These are phyloP conservation scores for Suillia variegata DNA, from an alignment of 2,888 invertebrate species.

Conservation along the genomic window DNA sequence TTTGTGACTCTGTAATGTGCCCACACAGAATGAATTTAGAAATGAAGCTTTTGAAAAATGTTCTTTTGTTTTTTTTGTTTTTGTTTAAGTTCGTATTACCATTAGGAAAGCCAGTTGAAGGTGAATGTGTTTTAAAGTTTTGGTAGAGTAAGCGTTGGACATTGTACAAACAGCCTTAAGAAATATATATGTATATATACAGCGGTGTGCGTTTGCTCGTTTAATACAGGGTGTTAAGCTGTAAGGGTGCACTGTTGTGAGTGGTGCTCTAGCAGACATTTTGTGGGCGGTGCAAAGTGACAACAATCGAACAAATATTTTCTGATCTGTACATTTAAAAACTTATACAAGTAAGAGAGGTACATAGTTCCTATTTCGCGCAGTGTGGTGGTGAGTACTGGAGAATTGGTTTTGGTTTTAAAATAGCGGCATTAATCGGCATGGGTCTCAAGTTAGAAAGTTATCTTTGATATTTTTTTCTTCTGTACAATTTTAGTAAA, in stretches of 20 bases:
- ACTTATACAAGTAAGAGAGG: neutral
- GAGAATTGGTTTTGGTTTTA: slow-evolving; percentile 13
- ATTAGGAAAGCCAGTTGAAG: no score
- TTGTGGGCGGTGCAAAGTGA: no score
- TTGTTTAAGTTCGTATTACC: no score
- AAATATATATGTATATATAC: neutral
- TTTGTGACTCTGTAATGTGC: slow-evolving; percentile 59
- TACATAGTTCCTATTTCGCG: slow-evolving; percentile 27
- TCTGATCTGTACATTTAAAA: no score
- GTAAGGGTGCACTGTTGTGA: no score
- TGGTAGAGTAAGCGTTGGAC: neutral
- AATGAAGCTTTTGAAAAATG: slow-evolving; percentile 10
- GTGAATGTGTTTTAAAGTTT: neutral
- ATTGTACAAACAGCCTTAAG: neutral
- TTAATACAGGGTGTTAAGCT: no score
- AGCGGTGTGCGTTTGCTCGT: no score
- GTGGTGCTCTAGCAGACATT: no score
- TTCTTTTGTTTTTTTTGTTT: neutral
- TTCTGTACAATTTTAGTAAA: slow-evolving; percentile 19
- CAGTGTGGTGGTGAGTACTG: slow-evolving; percentile 44
- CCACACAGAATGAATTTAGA: slow-evolving; percentile 33
- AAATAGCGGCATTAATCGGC: neutral
- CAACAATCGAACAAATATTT: no score
- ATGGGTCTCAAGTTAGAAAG: neutral
- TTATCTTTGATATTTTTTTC: neutral